These are phyloP conservation scores for Stegostoma tigrinum DNA, from an alignment of 2,113 vertebrate genomes.

Conservation along the genomic window DNA sequence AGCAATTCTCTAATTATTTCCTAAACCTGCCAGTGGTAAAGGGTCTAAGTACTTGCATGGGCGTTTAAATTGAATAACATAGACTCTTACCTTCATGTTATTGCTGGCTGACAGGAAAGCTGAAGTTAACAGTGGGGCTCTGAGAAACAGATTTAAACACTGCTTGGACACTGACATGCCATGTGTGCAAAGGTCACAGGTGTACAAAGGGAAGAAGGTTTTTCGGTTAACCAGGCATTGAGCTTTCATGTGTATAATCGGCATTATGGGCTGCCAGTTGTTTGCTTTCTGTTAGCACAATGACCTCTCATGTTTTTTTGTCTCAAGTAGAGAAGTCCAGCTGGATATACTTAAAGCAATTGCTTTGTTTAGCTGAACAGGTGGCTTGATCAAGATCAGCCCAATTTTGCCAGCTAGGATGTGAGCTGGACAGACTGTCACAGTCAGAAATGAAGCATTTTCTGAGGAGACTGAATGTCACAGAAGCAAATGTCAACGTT, in stretches of 20 bases:
- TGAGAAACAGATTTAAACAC: neutral
- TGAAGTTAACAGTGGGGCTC: neutral
- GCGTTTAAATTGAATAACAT: conserved; percentile 6
- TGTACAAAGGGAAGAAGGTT: neutral
- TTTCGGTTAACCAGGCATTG: neutral
- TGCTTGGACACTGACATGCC: neutral
- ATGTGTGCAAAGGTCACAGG: neutral
- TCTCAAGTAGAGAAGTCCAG: neutral
- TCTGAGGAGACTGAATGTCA: neutral
- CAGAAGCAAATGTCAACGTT: neutral
- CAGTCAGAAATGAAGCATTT: conserved; percentile 12
- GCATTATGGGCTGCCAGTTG: neutral
- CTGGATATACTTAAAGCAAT: neutral
- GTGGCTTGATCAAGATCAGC: neutral
- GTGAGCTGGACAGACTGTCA: neutral
- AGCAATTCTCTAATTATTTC: conserved; percentile 1
- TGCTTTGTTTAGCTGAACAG: neutral
- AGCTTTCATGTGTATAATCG: neutral
- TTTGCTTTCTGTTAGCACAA: neutral
- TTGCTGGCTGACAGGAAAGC: neutral
- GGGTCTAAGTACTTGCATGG: neutral
- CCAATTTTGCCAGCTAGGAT: neutral
- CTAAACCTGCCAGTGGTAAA: neutral
- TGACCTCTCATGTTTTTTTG: neutral
- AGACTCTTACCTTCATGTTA: neutral